A percentile compares a stretch with the other conserved stretches of the same genome.
Evolutionary conservation across 1,140 invertebrate species (phyloP).

Genomic region (Aphelinus atriplicis): DNA sequence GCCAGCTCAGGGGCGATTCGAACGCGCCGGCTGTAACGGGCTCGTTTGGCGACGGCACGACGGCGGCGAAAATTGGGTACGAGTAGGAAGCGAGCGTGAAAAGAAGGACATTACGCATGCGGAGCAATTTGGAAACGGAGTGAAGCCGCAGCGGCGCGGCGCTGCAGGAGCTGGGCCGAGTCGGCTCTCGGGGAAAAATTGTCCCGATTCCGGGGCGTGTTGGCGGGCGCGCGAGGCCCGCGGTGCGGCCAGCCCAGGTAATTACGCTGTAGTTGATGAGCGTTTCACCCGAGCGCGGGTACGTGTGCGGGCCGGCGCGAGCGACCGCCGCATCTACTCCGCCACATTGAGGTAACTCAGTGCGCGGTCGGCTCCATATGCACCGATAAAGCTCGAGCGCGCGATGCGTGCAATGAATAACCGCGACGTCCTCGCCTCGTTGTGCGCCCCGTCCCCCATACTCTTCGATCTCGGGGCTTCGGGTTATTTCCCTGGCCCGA

Average conservation of each 20-base stretch:
- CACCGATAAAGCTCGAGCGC: constrained; percentile 49
- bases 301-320: neutral
- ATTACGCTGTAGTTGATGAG: constrained; percentile 60
- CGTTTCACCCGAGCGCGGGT: constrained; percentile 57
- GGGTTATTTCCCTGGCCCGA: constrained; percentile 1
- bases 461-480: constrained; percentile 26
- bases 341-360: constrained; percentile 54
- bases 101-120: neutral
- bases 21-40: too few relatives aligned
- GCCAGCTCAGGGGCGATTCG: too few relatives aligned
- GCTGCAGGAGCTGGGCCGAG: too few relatives aligned
- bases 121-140: too few relatives aligned
- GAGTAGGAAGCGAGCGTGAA: too few relatives aligned
- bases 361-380: constrained; percentile 51
- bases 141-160: too few relatives aligned
- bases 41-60: too few relatives aligned
- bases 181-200: too few relatives aligned
- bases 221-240: constrained; percentile 29
- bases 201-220: too few relatives aligned
- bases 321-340: constrained; percentile 44
- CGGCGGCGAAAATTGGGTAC: too few relatives aligned
- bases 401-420: constrained; percentile 46
- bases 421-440: constrained; percentile 17
- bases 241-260: constrained; percentile 36
- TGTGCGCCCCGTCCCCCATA: constrained; percentile 11